Evolutionary conservation across 2,797 vertebrate genomes (phyloP).

Genomic region (Crocodylus rhombifer): DNA sequence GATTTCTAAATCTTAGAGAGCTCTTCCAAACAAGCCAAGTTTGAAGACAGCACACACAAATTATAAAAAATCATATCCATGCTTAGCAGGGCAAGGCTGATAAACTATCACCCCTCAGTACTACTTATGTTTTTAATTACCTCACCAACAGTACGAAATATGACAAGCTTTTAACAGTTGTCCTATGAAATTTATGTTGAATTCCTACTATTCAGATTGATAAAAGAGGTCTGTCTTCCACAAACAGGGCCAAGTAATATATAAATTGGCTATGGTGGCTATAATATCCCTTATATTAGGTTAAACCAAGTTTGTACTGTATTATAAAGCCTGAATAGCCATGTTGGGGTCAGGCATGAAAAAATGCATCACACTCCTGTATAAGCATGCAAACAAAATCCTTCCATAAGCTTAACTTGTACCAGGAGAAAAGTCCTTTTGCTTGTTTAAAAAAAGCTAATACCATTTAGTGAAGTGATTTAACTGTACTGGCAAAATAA

Average conservation of each 20-base stretch:
- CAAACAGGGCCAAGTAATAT: background rate
- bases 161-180: background rate
- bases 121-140: background rate
- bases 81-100: fast-evolving
- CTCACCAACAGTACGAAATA: background rate
- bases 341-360: no score
- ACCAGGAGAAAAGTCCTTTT: background rate
- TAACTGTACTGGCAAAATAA: background rate
- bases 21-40: conserved; percentile 11
- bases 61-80: background rate
- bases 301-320: no score
- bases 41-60: background rate
- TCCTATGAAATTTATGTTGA: background rate
- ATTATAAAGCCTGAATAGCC: no score
- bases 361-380: no score
- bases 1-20: background rate
- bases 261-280: background rate
- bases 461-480: background rate
- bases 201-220: background rate
- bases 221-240: background rate
- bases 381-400: no score
- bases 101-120: background rate
- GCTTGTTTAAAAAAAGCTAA: background rate
- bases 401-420: no score
- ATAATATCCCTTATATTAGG: background rate